Evolutionary conservation across 2,797 vertebrate species (phyloP).

Genomic region (Hippocampus kuda): DNA sequence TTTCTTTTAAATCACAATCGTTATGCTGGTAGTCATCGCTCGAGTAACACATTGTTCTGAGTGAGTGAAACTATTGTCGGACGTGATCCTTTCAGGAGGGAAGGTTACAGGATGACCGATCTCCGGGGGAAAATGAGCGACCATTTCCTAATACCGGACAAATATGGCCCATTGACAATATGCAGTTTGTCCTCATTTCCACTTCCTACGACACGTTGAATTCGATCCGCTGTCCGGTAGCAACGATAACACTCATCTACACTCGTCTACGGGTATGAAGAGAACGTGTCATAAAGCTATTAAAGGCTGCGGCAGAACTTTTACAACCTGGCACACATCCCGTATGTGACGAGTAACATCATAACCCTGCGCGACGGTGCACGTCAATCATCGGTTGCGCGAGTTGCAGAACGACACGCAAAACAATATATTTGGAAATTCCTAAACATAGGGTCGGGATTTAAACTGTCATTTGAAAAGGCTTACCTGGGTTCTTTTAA

Average conservation of each 20-base stretch:
- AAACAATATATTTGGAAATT: background rate
- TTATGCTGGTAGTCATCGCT: background rate
- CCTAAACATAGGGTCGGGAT: background rate
- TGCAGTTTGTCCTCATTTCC: too few species aligned
- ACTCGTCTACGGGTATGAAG: too few species aligned
- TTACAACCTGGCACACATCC: too few species aligned
- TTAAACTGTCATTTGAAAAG: constrained; percentile 36
- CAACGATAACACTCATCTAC: too few species aligned
- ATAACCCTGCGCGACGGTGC: too few species aligned
- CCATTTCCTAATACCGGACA: too few species aligned
- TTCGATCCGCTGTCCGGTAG: too few species aligned
- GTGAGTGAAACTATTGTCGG: background rate
- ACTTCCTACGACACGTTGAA: too few species aligned
- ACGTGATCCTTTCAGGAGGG: background rate
- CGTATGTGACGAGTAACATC: too few species aligned
- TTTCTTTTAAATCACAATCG: background rate
- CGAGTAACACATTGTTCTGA: background rate
- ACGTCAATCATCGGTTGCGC: background rate
- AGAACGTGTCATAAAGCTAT: too few species aligned
- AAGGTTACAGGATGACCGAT: background rate
- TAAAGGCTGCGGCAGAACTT: too few species aligned
- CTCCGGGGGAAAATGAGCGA: background rate
- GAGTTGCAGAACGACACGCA: background rate
- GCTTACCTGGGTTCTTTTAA: constrained; percentile 27
- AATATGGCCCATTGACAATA: too few species aligned